Conservation (phyloP, 2,888 invertebrate genomes). For the Cosmopolites sordidus region DNA sequence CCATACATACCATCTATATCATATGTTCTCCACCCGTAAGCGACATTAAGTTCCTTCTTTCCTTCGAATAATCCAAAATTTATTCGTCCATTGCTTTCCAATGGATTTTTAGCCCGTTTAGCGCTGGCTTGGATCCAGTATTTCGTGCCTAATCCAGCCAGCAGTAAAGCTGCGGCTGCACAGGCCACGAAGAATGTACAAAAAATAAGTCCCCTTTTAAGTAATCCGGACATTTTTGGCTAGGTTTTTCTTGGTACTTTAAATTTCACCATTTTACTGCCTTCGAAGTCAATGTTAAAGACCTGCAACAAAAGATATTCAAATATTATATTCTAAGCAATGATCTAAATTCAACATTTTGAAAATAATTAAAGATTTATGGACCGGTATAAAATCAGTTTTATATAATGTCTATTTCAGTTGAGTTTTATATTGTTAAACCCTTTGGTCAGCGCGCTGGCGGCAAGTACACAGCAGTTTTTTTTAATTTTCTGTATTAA, state of each 20-base stretch:
- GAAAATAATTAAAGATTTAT: too few relatives aligned
- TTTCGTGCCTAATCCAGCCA: slow-evolving; percentile 78
- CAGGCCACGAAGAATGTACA: slow-evolving; percentile 78
- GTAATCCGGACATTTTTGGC: slow-evolving; percentile 54
- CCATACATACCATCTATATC: slow-evolving; percentile 67
- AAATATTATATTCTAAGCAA: too few relatives aligned
- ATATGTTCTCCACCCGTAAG: slow-evolving; percentile 73
- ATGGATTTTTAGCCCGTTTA: slow-evolving; percentile 60
- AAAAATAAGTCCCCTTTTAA: slow-evolving; percentile 73
- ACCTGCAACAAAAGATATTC: too few relatives aligned
- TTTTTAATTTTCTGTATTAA: too few relatives aligned
- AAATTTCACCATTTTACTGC: slow-evolving; percentile 9
- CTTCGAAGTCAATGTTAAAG: neutral
- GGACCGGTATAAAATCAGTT: too few relatives aligned
- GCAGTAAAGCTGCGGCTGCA: slow-evolving; percentile 70
- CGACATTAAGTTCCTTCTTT: slow-evolving; percentile 73
- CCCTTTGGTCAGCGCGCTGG: too few relatives aligned
- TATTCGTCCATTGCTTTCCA: slow-evolving; percentile 68
- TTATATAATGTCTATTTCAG: too few relatives aligned
- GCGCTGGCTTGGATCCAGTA: slow-evolving; percentile 79
- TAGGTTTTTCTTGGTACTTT: slow-evolving; percentile 17
- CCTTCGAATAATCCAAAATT: slow-evolving; percentile 87
- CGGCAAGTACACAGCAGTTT: too few relatives aligned
- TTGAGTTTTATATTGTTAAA: too few relatives aligned
- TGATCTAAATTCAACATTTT: too few relatives aligned